Evolutionary conservation across 2,797 vertebrate species (phyloP).

Genomic region (Hemitrygon akajei): DNA sequence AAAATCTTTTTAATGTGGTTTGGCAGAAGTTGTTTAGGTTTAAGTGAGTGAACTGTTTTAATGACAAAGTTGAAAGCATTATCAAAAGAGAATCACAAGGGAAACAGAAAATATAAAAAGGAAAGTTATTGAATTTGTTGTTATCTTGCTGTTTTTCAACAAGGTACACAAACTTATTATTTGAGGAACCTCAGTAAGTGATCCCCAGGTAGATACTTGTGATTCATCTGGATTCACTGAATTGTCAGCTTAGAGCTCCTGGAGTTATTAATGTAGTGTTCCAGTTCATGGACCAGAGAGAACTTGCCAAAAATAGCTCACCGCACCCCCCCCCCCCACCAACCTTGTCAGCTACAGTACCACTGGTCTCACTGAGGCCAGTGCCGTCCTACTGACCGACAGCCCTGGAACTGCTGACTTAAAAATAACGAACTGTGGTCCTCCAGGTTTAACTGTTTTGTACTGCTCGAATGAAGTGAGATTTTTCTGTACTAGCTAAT

Average conservation of each 20-base stretch:
- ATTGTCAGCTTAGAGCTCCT: not conserved
- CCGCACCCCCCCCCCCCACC: not conserved
- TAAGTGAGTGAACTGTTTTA: not conserved
- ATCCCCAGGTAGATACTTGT: not conserved
- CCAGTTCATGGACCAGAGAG: not conserved
- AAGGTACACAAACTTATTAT: not conserved
- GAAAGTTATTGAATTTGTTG: not conserved
- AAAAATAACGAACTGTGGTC: not conserved
- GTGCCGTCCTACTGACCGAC: not conserved
- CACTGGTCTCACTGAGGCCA: not conserved
- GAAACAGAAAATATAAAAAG: not conserved
- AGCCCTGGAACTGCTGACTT: not conserved
- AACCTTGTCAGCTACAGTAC: not conserved
- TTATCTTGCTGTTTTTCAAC: not conserved
- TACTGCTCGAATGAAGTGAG: not conserved
- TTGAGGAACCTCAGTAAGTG: not conserved
- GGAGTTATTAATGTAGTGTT: not conserved
- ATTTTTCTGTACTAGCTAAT: not conserved
- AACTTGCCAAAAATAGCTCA: not conserved
- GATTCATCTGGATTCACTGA: not conserved
- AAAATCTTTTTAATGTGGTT: not conserved
- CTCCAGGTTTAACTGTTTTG: not conserved
- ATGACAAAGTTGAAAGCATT: not conserved
- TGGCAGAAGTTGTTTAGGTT: not conserved
- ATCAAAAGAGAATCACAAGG: not conserved